Evolutionary conservation across 2,113 vertebrate species (phyloP), one percentile per base, ranked within the genome.

Genomic region (Spea multiplicata): DNA sequence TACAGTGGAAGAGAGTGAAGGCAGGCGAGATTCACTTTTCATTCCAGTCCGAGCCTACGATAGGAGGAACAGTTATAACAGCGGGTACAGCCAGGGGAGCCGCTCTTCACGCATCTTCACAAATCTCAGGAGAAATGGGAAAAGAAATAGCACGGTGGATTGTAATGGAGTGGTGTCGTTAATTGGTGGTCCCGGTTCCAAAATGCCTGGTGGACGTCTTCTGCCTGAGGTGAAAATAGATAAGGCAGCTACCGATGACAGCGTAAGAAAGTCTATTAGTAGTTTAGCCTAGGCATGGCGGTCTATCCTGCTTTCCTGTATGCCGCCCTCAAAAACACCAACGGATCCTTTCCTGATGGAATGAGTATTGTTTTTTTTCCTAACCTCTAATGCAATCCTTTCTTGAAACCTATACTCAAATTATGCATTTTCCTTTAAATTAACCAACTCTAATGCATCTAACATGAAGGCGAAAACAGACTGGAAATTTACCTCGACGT

Each of bases 131-230:
- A 95, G 96, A 62, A 94, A 89, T 75, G 84, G 95, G n/a, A 99
- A 98, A 89, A 90, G 96, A 88, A 98, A 96, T 93, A 99, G 97
- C 95, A 94, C 97, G 0, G 97, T 99, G 85, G 97, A 99, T 78
- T 99, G 97, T 89, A 99, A 99, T 44, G 97, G 97, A 74, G 96
- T 99, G 82, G 97, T 99, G 88, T 99, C 97, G 30, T 94, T 99
- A 89, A 97, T 96, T 83, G 96, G 95, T 0, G 92, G 92, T 3
- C 94, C 96, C 0, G 95, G 88, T 6, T 87, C 92, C 66, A 91
- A 90, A 86, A 85, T 95, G 87, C 94, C 94, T 2, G 92, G 93
- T 6, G 95, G 97, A 80, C 94, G 96, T 72, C 95, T 99, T 86
- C 94, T 99, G 95, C 96, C 96, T 88, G 97, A 99, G 97, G 97